Evolutionary conservation across 2,888 invertebrate species (phyloP).

Genomic region (Rhamnusium bicolor): DNA sequence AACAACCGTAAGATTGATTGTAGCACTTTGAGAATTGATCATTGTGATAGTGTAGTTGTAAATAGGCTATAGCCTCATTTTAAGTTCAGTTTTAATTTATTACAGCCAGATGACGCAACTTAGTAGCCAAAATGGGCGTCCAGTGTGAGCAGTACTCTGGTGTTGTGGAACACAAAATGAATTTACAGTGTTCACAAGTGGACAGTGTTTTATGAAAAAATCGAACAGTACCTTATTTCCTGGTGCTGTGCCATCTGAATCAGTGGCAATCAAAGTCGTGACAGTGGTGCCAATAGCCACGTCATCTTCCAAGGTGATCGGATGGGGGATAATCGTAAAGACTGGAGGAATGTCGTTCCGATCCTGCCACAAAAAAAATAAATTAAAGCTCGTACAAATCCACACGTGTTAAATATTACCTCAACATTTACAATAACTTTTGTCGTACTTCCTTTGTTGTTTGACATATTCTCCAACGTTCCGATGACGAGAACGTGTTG

Average conservation of each 20-base stretch:
- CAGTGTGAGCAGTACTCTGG: no score
- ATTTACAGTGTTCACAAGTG: no score
- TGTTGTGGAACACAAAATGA: no score
- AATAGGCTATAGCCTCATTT: no score
- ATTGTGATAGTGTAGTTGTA: no score
- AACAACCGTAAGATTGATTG: no score
- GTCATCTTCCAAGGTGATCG: constrained; percentile 88
- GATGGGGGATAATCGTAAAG: constrained; percentile 87
- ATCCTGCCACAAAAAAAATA: constrained; percentile 74
- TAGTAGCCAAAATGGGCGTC: no score
- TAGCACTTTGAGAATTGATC: no score
- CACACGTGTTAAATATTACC: constrained; percentile 64
- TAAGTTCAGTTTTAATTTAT: no score
- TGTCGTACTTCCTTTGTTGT: constrained; percentile 81
- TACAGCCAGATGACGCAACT: no score
- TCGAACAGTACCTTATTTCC: constrained; percentile 82
- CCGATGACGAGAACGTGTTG: constrained; percentile 85
- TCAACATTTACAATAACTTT: constrained; percentile 83
- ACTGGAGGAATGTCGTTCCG: constrained; percentile 92
- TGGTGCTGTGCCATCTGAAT: constrained; percentile 88
- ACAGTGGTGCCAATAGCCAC: constrained; percentile 87
- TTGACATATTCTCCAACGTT: constrained; percentile 85
- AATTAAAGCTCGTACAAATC: neutral
- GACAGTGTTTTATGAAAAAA: no score
- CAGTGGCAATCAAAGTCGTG: constrained; percentile 84